Evolutionary conservation across 2,113 vertebrate species (phyloP).

Genomic region (Rhea pennata): DNA sequence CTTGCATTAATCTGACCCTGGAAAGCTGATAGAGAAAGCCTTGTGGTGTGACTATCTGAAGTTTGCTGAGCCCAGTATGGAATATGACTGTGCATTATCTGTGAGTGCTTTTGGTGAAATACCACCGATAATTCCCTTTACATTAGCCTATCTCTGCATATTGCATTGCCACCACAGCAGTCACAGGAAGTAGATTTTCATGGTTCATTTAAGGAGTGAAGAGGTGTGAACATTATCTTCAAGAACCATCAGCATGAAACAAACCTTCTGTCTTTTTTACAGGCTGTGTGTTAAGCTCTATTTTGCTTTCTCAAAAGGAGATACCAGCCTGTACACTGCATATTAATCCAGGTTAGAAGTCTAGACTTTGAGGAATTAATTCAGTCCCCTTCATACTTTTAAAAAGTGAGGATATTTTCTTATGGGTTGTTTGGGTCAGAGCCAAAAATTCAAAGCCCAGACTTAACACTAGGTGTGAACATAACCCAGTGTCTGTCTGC

Average conservation of each 20-base stretch:
- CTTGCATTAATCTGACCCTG: neutral
- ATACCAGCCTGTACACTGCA: neutral
- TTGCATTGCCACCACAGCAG: neutral
- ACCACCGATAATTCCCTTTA: neutral
- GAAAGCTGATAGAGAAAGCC: neutral
- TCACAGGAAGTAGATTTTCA: neutral
- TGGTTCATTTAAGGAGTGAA: neutral
- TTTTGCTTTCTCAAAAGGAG: neutral
- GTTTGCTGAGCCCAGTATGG: neutral
- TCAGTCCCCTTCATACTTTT: neutral
- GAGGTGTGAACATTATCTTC: neutral
- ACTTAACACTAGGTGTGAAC: accelerated
- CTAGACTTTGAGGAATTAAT: neutral
- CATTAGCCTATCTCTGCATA: neutral
- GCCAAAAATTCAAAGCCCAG: neutral
- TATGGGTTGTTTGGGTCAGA: neutral
- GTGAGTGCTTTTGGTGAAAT: neutral
- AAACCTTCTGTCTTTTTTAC: neutral
- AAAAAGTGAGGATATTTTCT: neutral
- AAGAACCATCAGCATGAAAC: neutral
- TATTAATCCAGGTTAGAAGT: neutral
- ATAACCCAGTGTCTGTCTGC: neutral
- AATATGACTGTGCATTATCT: neutral
- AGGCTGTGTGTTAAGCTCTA: neutral
- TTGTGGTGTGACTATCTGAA: neutral